These are phyloP conservation scores for Hoplias malabaricus DNA, from an alignment of 2,113 vertebrate species.

Conservation along the genomic window DNA sequence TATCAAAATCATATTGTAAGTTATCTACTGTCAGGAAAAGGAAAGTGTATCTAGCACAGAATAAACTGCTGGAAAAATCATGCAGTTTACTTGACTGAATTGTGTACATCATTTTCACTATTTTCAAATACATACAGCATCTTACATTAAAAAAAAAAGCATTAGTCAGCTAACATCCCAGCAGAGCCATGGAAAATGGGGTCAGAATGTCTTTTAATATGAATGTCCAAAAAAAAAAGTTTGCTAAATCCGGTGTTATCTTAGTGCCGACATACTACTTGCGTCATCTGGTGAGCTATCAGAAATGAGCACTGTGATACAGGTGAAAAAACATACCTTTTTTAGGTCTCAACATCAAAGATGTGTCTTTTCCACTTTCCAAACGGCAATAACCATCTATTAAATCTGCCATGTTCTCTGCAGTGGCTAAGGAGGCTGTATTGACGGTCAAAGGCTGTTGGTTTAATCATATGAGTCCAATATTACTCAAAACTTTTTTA, in stretches of 20 bases:
- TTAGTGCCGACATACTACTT: too few relatives aligned
- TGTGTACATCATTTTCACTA: not conserved
- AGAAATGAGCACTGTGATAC: too few relatives aligned
- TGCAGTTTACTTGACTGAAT: not conserved
- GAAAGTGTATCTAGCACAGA: not conserved
- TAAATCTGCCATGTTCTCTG: slow-evolving; percentile 94
- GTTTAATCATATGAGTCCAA: not conserved
- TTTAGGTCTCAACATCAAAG: slow-evolving; percentile 75
- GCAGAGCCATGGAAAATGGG: too few relatives aligned
- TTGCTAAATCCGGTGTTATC: too few relatives aligned
- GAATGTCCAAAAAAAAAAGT: too few relatives aligned
- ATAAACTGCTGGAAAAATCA: not conserved
- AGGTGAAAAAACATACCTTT: slow-evolving; percentile 73
- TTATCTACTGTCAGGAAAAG: not conserved
- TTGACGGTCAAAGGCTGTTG: slow-evolving; percentile 83
- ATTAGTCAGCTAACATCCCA: too few relatives aligned
- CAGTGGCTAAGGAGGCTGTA: slow-evolving; percentile 79
- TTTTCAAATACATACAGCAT: too few relatives aligned
- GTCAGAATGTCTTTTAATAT: too few relatives aligned
- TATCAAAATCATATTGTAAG: not conserved
- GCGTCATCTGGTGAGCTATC: too few relatives aligned
- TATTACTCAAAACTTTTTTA: slow-evolving; percentile 5
- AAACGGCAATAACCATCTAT: slow-evolving; percentile 91
- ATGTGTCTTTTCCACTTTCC: slow-evolving; percentile 66
- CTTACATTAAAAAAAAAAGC: too few relatives aligned